Base-by-base conservation (phyloP, 2,797 vertebrate species). In the Bovichtus variegatus region DNA sequence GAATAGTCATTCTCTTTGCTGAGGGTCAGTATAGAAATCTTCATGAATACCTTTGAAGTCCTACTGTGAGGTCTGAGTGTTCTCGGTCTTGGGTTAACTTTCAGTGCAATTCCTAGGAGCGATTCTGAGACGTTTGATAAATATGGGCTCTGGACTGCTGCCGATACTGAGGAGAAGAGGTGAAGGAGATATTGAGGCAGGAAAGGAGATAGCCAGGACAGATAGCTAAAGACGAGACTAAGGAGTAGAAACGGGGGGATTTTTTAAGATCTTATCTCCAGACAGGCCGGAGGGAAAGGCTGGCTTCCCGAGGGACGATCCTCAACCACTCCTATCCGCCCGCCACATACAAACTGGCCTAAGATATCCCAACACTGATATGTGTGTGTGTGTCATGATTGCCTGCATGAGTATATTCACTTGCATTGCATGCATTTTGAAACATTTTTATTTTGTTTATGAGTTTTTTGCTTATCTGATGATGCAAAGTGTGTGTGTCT, bases 191-290 rank as follows among this genome's bases (percentile, higher is more conserved):
- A 36, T 9, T 13, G 68, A 61, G 66, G 36, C 53, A 75, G 53
- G 69, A 65, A 54, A 79, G 49, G 58, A 67, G 29, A 43, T 41
- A 44, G 27, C 46, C 38, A 51, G 51, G 78, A 74, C 68, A 71
- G 76, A 71, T 23, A 44, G 25, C 27, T 55, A 25, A 21, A 65
- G 41, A 60, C 5, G 3, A 43, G 76, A 59, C 68, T 18, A 53
- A 59, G 67, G 66, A 71, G 41, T 34, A 78, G 67, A 78, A 71
- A 43, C 5, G 57, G n/a, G 58, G 80, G 71, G 69, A 47, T 74
- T 79, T 78, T 65, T 81, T 47, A 23, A 43, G 53, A 64, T 83
- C 90, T 93, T 93, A 94, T 95, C 93, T 93, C 84, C 84, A 91
- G 90, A 92, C 89, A 84, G 82, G 44, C 77, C 66, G 67, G 78